Conservation (phyloP, 2,113 vertebrate genomes). For the Anoura caudifer region DNA sequence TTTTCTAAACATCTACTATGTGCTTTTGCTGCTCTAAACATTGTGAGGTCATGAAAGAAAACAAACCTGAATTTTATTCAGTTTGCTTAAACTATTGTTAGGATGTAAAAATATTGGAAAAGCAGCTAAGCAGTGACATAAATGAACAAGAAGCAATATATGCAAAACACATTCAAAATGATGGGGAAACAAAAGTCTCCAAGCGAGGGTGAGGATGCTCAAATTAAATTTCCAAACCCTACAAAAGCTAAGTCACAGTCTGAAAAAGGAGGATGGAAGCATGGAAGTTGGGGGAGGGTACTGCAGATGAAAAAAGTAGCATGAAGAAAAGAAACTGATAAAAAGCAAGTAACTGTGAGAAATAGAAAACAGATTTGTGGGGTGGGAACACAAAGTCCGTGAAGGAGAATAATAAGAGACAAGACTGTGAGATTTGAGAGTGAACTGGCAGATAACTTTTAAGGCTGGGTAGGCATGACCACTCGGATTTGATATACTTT, state of each 20-base stretch:
- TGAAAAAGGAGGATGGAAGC: neutral
- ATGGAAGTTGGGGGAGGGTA: neutral
- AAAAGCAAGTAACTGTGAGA: conserved; percentile 23
- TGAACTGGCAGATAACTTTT: neutral
- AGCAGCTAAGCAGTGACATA: neutral
- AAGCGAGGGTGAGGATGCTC: neutral
- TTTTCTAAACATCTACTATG: conserved; percentile 30
- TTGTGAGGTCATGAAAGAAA: neutral
- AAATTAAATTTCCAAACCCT: neutral
- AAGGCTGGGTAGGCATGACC: neutral
- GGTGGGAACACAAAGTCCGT: conserved; percentile 13
- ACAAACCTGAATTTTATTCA: conserved; percentile 16
- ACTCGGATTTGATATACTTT: neutral
- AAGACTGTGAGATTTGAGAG: neutral
- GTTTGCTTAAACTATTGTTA: neutral
- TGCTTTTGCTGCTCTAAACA: neutral
- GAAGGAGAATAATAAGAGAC: neutral
- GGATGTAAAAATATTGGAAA: neutral
- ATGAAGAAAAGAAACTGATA: neutral
- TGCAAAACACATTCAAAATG: neutral
- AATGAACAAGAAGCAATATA: conserved; percentile 8
- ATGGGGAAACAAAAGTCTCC: neutral
- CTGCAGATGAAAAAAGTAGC: neutral
- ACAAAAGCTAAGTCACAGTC: neutral
- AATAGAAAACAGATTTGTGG: conserved; percentile 25